A percentile compares a stretch with the other conserved stretches of the same genome.
These are phyloP conservation scores for Mycteria americana DNA, from an alignment of 2,797 vertebrate species.

Conservation along the genomic window DNA sequence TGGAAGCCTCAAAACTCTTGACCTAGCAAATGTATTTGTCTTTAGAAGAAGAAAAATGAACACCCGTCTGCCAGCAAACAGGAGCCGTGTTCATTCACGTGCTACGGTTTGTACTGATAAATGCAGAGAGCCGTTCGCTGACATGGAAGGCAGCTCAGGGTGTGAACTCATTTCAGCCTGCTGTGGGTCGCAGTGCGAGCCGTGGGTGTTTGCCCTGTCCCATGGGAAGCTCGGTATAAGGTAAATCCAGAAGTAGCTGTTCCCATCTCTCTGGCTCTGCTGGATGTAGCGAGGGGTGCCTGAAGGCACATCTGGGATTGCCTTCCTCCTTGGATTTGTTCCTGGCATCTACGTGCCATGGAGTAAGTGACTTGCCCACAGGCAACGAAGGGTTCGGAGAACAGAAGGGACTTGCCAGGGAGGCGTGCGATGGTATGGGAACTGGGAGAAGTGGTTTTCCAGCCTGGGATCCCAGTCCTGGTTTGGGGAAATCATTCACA, in stretches of 20 bases:
- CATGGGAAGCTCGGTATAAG: not conserved
- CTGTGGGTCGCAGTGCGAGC: not conserved
- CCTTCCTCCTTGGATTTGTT: not conserved
- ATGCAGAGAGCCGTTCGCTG: not conserved
- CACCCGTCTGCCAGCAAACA: not conserved
- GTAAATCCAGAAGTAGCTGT: not conserved
- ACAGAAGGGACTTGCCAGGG: not conserved
- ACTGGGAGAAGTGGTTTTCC: not conserved
- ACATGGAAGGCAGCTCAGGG: not conserved
- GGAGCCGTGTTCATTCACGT: not conserved
- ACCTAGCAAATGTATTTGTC: not conserved
- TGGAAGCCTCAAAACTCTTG: not conserved
- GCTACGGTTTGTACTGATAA: not conserved
- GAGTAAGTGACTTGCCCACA: not conserved
- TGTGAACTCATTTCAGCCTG: not conserved
- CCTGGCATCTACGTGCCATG: not conserved
- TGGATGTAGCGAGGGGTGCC: not conserved
- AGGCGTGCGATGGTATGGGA: not conserved
- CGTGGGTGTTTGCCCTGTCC: not conserved
- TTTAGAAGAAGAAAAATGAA: not conserved
- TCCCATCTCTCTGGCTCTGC: not conserved
- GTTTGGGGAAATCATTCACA: not conserved
- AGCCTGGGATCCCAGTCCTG: not conserved
- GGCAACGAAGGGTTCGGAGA: not conserved
- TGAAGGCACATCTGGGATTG: not conserved